Percentiles rank a stretch among this genome's conserved stretches.
These are phyloP conservation scores for Graptemys geographica DNA, from an alignment of 2,797 vertebrate species.

Conservation along the genomic window DNA sequence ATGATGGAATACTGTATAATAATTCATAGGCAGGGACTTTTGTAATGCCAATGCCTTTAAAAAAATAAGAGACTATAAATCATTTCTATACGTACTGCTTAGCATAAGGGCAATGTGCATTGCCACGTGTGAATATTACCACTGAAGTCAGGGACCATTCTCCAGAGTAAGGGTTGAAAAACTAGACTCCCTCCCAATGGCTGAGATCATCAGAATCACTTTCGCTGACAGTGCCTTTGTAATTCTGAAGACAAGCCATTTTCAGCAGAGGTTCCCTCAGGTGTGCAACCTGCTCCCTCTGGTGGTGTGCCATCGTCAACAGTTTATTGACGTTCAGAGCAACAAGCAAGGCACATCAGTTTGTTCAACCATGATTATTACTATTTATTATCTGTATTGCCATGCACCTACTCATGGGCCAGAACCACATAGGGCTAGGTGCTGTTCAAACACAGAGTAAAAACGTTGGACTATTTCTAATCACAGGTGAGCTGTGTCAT, in stretches of 20 bases:
- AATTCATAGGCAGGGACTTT: constrained; percentile 91
- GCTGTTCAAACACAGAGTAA: background rate
- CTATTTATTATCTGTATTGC: background rate
- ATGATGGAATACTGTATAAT: constrained; percentile 93
- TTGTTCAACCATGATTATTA: background rate
- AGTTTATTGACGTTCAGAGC: background rate
- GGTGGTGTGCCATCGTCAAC: background rate
- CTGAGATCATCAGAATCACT: background rate
- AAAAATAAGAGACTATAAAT: background rate
- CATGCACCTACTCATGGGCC: background rate
- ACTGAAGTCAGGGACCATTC: background rate
- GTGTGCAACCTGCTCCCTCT: background rate
- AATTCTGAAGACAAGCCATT: background rate
- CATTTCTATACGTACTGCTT: background rate
- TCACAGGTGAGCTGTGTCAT: background rate
- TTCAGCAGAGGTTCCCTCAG: background rate
- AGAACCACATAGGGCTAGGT: background rate
- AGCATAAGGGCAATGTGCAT: background rate
- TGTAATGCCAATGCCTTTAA: constrained; percentile 85
- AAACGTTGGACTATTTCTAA: background rate
- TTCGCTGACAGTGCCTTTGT: background rate
- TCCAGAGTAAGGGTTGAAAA: background rate
- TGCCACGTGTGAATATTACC: rapidly evolving
- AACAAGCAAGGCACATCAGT: background rate
- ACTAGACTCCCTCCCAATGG: background rate